Percentiles rank a stretch among this genome's conserved stretches.
These are phyloP conservation scores for Sminthurinus aureus DNA, from an alignment of 2,888 invertebrate species.

Conservation along the genomic window DNA sequence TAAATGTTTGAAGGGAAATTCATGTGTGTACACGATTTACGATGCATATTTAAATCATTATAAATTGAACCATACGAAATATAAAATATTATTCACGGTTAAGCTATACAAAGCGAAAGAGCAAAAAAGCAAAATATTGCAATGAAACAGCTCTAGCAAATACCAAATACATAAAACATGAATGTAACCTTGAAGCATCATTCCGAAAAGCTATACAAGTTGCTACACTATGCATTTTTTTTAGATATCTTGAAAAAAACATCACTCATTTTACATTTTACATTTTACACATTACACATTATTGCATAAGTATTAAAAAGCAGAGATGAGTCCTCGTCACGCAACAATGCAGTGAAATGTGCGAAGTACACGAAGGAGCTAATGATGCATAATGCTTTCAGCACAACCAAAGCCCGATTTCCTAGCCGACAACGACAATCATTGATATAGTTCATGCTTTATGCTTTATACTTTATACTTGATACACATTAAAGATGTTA, in stretches of 20 bases:
- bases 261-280: not conserved
- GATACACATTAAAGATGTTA: not conserved
- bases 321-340: not conserved
- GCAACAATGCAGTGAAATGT: not conserved
- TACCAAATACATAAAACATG: not conserved
- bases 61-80: no score
- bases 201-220: no score
- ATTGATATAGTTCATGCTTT: not conserved
- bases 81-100: no score
- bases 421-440: not conserved
- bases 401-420: not conserved
- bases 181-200: no score
- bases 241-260: no score
- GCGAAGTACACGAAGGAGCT: not conserved
- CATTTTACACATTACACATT: not conserved
- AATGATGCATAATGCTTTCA: not conserved
- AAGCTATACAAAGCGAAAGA: not conserved
- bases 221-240: no score
- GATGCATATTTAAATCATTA: no score
- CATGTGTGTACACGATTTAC: no score
- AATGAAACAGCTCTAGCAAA: not conserved
- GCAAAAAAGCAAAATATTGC: not conserved
- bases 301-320: no score
- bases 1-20: no score
- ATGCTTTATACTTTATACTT: not conserved